Percentiles rank a stretch among this genome's conserved stretches.
Conservation (phyloP, 1,140 invertebrate species). For the Capitella teleta region DNA sequence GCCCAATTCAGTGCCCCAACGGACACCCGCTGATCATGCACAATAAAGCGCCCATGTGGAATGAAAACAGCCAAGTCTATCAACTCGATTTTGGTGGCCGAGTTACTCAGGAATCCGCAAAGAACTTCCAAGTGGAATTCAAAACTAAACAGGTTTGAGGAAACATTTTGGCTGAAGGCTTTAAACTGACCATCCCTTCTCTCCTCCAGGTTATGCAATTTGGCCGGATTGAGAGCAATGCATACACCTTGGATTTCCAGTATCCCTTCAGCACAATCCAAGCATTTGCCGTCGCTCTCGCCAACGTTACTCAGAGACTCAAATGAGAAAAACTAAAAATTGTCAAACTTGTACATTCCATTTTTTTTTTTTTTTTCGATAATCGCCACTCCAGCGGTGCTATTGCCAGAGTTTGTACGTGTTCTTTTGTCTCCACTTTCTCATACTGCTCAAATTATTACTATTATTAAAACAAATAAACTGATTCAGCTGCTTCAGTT, state of each 20-base stretch:
- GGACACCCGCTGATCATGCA: slow-evolving; percentile 88
- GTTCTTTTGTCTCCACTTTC: not conserved
- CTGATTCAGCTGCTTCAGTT: too few species aligned
- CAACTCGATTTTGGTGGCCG: slow-evolving; percentile 98
- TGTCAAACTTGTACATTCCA: too few species aligned
- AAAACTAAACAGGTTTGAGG: slow-evolving; percentile 76
- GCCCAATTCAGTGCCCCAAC: too few species aligned
- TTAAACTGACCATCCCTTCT: not conserved
- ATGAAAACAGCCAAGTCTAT: slow-evolving; percentile 97
- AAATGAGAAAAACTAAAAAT: slow-evolving; percentile 62
- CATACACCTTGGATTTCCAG: slow-evolving; percentile 97
- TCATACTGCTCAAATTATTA: not conserved
- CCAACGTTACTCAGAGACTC: slow-evolving; percentile 94
- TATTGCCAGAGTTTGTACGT: not conserved
- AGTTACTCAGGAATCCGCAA: slow-evolving; percentile 97
- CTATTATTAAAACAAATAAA: not conserved
- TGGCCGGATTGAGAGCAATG: slow-evolving; percentile 94
- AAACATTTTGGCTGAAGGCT: not conserved
- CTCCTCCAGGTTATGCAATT: slow-evolving; percentile 97
- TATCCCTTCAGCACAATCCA: slow-evolving; percentile 97
- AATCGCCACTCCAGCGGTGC: not conserved
- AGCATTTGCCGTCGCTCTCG: slow-evolving; percentile 94
- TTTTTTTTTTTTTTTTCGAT: not conserved
- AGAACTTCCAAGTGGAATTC: slow-evolving; percentile 99
- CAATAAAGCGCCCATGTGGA: slow-evolving; percentile 99